Evolutionary conservation across 2,888 invertebrate species (phyloP), one percentile per base, ranked within the genome.

Genomic region (Meloe dianella): DNA sequence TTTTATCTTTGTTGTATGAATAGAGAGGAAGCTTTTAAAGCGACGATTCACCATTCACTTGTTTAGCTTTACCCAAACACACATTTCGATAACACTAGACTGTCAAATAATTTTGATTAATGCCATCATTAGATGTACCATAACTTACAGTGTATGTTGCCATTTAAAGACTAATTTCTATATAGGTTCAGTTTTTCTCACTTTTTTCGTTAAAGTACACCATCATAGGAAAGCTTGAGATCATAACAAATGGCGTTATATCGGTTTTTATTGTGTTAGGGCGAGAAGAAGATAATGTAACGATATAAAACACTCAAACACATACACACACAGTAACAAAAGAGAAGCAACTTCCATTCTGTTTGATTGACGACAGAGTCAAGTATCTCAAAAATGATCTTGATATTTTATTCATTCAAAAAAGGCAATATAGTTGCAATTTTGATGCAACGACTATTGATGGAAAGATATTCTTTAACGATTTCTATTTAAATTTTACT

Each of bases 281-380:
- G 22, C 22, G 8, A 51, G 17, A 5, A 17, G 14, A 14, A n/a
- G 54, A 54, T 27, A 14, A 24, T 24, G 51, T 22, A 3, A 20
- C 51, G 9, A 54, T 54, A 54, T 54, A 54, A 54, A 54, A 54
- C 22, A 22, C n/a, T n/a, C n/a, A n/a, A n/a, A n/a, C 22, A 12
- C 27, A n/a, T 2, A 47, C 17, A 20, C 17, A 47, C 20, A 20
- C 9, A 12, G 51, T 8, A 47, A 17, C 5, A 17, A 17, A 22
- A 12, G 12, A 22, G 2, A 22, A 22, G 9, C 6, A 17, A 2
- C 14, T 35, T 41, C n/a, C n/a, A 41, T 32, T 32, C n/a, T 7
- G n/a, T 41, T 41, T 17, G 41, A 41, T 41, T n/a, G 12, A 35
- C 35, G 35, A 35, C 14, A 35, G 35, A 35, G 35, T 32, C 32